Conservation (phyloP, 2,888 invertebrate genomes). For the Melinopterus prodromus region DNA sequence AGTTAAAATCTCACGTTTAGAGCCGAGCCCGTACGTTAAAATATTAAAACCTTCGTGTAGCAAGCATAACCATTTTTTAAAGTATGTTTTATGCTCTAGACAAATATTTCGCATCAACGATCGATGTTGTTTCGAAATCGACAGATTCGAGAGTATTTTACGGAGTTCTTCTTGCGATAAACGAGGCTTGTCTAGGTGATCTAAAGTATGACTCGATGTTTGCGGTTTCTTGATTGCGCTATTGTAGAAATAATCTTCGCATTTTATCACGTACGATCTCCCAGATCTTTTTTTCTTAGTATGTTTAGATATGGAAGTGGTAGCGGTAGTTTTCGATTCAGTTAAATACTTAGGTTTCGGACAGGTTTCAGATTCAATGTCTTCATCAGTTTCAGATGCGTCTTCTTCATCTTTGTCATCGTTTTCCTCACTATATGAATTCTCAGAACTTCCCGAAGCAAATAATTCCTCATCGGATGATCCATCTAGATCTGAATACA, state of each 20-base stretch:
- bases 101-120: slow-evolving; percentile 65
- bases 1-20: slow-evolving; percentile 81
- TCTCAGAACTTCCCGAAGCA: slow-evolving; percentile 42
- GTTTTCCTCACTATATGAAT: slow-evolving; percentile 40
- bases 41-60: slow-evolving; percentile 86
- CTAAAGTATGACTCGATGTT: slow-evolving; percentile 83
- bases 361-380: not conserved
- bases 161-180: slow-evolving; percentile 73
- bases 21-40: slow-evolving; percentile 89
- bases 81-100: slow-evolving; percentile 66
- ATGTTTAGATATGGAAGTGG: slow-evolving; percentile 41
- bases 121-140: slow-evolving; percentile 67
- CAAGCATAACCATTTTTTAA: slow-evolving; percentile 76
- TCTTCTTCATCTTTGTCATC: slow-evolving; percentile 47
- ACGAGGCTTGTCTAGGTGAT: slow-evolving; percentile 75
- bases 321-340: slow-evolving; percentile 43
- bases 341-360: slow-evolving; percentile 25
- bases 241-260: slow-evolving; percentile 75
- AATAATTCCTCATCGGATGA: slow-evolving; percentile 58
- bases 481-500: not conserved
- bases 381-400: slow-evolving; percentile 8
- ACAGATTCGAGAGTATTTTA: slow-evolving; percentile 63
- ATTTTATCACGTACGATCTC: slow-evolving; percentile 66
- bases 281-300: slow-evolving; percentile 53
- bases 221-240: slow-evolving; percentile 69